Evolutionary conservation across 2,797 vertebrate species (phyloP).

Genomic region (Cottoperca gobio): DNA sequence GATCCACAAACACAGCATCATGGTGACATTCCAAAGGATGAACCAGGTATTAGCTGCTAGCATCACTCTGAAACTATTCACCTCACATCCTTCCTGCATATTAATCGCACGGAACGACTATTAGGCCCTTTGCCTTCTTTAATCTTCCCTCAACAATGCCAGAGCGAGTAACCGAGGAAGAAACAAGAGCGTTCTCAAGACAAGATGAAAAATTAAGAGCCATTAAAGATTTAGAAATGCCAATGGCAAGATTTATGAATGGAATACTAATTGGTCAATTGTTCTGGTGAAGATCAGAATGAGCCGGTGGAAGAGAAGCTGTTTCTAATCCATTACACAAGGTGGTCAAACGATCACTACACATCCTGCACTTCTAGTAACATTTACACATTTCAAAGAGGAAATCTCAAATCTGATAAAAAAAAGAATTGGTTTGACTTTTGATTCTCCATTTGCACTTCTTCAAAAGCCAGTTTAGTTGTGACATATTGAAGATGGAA

Average conservation of each 20-base stretch:
- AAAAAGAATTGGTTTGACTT: neutral
- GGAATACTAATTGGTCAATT: conserved; percentile 79
- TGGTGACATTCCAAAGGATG: conserved; percentile 36
- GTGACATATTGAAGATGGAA: conserved; percentile 21
- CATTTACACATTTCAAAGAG: neutral
- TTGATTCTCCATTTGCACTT: conserved; percentile 4
- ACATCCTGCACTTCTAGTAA: conserved; percentile 14
- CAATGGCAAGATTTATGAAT: conserved; percentile 75
- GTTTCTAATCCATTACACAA: conserved; percentile 35
- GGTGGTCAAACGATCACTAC: conserved; percentile 35
- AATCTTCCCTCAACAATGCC: conserved; percentile 61
- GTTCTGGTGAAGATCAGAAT: conserved; percentile 26
- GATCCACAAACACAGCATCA: conserved; percentile 45
- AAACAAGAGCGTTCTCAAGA: conserved; percentile 62
- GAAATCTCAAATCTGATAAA: conserved; percentile 8
- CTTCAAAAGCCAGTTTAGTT: conserved; percentile 53
- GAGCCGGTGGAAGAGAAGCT: conserved; percentile 22
- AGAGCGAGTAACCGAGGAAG: conserved; percentile 29
- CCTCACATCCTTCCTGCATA: conserved; percentile 58
- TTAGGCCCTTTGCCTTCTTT: conserved; percentile 50
- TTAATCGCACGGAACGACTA: conserved; percentile 66
- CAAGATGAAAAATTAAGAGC: conserved; percentile 77
- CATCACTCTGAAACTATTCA: conserved; percentile 46
- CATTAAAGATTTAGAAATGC: conserved; percentile 85
- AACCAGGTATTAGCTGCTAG: conserved; percentile 47